Conservation (phyloP, 2,797 vertebrate genomes). For the Parotocinclus haroldoi region DNA sequence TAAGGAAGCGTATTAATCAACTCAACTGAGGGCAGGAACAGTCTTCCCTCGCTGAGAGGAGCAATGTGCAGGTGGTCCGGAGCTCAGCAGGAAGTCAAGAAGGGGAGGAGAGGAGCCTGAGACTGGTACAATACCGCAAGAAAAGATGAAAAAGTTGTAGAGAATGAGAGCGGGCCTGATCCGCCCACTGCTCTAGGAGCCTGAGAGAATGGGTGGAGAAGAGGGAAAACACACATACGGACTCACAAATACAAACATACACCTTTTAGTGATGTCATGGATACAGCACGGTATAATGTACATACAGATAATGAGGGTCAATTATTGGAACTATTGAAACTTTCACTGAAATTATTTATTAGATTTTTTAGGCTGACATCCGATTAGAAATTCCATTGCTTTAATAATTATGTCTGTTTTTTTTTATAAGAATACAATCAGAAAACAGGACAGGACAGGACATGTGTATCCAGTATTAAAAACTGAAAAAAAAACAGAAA, state of each 20-base stretch:
- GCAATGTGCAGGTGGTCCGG: slow-evolving; percentile 53
- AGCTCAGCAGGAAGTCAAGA: slow-evolving; percentile 45
- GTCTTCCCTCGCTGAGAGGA: slow-evolving; percentile 29
- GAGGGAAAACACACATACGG: slow-evolving; percentile 42
- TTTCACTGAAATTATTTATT: too few species aligned
- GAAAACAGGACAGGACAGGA: too few species aligned
- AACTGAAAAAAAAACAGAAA: too few species aligned
- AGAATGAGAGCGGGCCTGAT: slow-evolving; percentile 43
- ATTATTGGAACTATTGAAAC: too few species aligned
- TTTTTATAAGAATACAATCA: too few species aligned
- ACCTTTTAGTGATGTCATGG: slow-evolving; percentile 7
- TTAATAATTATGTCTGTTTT: too few species aligned
- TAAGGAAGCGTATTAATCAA: slow-evolving; percentile 81
- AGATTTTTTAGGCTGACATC: too few species aligned
- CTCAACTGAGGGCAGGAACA: slow-evolving; percentile 67
- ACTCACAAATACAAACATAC: slow-evolving; percentile 41
- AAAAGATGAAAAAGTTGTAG: slow-evolving; percentile 53
- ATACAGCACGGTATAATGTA: too few species aligned
- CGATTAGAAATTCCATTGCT: too few species aligned
- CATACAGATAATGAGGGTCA: too few species aligned
- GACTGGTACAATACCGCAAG: slow-evolving; percentile 46
- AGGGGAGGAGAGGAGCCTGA: slow-evolving; percentile 48
- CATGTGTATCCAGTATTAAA: too few species aligned
- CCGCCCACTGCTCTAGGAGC: slow-evolving; percentile 50
- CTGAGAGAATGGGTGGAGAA: slow-evolving; percentile 50